Evolutionary conservation across 2,797 vertebrate genomes (phyloP), one percentile per base, ranked within the genome.

Genomic region (Lagodon rhomboides): DNA sequence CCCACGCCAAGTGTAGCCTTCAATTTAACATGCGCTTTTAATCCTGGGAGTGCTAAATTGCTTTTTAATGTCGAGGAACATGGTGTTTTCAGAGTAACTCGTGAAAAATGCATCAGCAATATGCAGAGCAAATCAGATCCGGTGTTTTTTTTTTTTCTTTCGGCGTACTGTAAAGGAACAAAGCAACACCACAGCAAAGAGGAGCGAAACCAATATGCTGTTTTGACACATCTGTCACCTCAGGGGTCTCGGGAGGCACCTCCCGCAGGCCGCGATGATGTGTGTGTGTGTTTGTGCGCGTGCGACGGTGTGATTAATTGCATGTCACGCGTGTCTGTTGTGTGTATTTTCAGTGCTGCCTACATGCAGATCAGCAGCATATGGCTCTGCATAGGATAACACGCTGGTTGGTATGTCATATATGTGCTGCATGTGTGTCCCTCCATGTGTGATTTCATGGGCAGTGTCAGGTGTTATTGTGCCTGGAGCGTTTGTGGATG

Each of bases 11-110:
- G 95, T 97, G 97, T 96, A 97, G 97, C 97, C 96, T 98, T 98
- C 96, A 97, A 97, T 98, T 97, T 97, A 97, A 97, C 97, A 97
- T 97, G 96, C 96, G 95, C 96, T 97, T 97, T 97, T 97, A 97
- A 97, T 98, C 97, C 96, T 96, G 94, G 91, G 97, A 97, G 97
- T 96, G 96, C 96, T 96, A 97, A 97, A 97, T 97, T 96, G 97
- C 96, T 96, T 97, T 97, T 97, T 97, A 98, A 98, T 97, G 96
- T 95, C 89, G 94, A 96, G 95, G 95, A 97, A 97, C 96, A 96
- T 88, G 94, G 94, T 97, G 95, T 97, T 97, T 97, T 95, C 90
- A 85, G 93, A 96, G 95, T 95, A 94, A 95, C 94, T 95, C 84
- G 93, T 97, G 94, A 97, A 97, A 98, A 97, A 97, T 96, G 95